Percentiles rank a stretch among this genome's conserved stretches.
Evolutionary conservation across 2,888 invertebrate species (phyloP).

Genomic region (Phoenoteleia sp.): DNA sequence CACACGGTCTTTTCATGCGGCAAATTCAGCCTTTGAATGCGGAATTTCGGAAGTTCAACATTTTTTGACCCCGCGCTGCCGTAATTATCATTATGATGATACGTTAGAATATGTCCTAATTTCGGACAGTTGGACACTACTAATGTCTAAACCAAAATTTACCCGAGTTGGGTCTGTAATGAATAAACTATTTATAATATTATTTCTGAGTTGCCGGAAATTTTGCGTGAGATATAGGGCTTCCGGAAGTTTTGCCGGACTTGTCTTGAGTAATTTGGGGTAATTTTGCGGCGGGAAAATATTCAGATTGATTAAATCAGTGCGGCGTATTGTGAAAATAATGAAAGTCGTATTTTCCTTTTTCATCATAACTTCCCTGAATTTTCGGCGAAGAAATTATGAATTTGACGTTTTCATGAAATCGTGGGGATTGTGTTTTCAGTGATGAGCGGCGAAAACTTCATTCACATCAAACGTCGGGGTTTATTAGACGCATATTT

Average conservation of each 20-base stretch:
- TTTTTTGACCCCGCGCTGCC: conserved; percentile 8
- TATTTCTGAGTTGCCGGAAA: conserved; percentile 29
- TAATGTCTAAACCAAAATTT: conserved; percentile 38
- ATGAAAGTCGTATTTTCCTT: background rate
- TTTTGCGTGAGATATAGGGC: background rate
- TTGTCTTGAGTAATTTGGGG: background rate
- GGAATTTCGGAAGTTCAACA: conserved; percentile 7
- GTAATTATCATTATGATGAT: conserved; percentile 41
- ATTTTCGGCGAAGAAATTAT: background rate
- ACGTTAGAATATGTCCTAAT: conserved; percentile 19
- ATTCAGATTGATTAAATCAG: conserved; percentile 9
- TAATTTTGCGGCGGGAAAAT: background rate
- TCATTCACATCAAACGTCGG: conserved; percentile 28
- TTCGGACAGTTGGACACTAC: conserved; percentile 21
- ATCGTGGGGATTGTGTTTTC: conserved; percentile 6
- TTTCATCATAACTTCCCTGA: background rate
- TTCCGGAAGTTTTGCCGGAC: background rate
- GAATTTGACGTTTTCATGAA: conserved; percentile 24
- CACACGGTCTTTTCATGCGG: background rate
- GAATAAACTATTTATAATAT: conserved; percentile 45
- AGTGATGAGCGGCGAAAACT: conserved; percentile 19
- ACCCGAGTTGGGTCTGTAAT: conserved; percentile 23
- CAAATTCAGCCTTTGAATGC: conserved; percentile 1
- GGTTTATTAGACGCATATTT: conserved; percentile 18
- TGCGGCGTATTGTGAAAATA: background rate